Conservation (phyloP, 2,888 invertebrate species). For the Argynnis bischoffii region DNA sequence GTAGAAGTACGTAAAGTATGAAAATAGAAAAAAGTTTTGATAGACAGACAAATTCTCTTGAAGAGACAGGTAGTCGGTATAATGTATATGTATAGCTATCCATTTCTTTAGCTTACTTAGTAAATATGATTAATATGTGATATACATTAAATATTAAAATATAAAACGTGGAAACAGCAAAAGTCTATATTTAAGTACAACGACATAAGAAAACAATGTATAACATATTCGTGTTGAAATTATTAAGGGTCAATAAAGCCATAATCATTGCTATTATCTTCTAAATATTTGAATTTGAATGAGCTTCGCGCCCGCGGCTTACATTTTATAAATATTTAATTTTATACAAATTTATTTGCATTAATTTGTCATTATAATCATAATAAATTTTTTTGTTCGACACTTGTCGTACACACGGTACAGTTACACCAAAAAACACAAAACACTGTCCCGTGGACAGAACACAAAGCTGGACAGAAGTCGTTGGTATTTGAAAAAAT, state of each 20-base stretch:
- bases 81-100: no score
- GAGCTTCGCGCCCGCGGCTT: constrained; percentile 37
- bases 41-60: no score
- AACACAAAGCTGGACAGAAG: constrained; percentile 60
- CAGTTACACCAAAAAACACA: constrained; percentile 49
- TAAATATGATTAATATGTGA: no score
- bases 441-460: constrained; percentile 38
- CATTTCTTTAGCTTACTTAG: no score
- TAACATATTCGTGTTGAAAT: constrained; percentile 21
- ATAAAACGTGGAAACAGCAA: no score
- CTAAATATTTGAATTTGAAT: constrained; percentile 38
- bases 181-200: not conserved
- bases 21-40: no score
- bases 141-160: no score
- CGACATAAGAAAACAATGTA: constrained; percentile 3
- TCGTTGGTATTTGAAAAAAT: constrained; percentile 52
- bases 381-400: constrained; percentile 44
- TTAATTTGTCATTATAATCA: constrained; percentile 46
- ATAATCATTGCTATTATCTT: constrained; percentile 34
- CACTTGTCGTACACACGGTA: constrained; percentile 54
- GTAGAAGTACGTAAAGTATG: no score
- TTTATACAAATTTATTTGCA: constrained; percentile 43
- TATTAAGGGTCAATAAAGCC: constrained; percentile 38
- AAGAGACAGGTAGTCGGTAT: no score
- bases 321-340: constrained; percentile 40